Evolutionary conservation across 2,888 invertebrate species (phyloP).

Genomic region (Bugulina stolonifera): DNA sequence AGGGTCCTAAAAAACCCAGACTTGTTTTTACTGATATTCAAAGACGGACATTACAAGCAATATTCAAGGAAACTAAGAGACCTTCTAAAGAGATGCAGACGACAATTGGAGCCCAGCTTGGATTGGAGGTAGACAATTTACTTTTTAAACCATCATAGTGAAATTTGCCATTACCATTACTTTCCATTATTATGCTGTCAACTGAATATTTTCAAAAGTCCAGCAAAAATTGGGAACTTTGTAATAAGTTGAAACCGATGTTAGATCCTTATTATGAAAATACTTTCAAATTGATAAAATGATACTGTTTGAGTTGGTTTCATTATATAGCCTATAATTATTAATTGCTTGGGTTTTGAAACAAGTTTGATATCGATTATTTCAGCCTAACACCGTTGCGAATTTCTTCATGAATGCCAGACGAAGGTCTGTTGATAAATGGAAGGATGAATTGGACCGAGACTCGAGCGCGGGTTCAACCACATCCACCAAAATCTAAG

Average conservation of each 20-base stretch:
- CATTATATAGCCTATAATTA: too few relatives aligned
- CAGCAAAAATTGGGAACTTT: too few relatives aligned
- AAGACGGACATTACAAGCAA: conserved; percentile 98
- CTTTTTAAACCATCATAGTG: too few relatives aligned
- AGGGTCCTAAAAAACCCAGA: conserved; percentile 95
- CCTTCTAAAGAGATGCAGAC: conserved; percentile 99
- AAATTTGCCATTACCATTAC: too few relatives aligned
- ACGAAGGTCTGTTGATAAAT: conserved; percentile 80
- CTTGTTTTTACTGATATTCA: conserved; percentile 99
- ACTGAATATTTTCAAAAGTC: too few relatives aligned
- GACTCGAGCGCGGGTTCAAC: conserved; percentile 11
- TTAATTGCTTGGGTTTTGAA: too few relatives aligned
- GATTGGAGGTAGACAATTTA: conserved; percentile 72
- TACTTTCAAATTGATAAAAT: too few relatives aligned
- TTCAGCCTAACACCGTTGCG: conserved; percentile 85
- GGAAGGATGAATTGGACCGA: conserved; percentile 79
- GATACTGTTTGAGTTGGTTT: too few relatives aligned
- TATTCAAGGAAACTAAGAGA: conserved; percentile 99
- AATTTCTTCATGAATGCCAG: conserved; percentile 99
- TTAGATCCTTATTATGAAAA: too few relatives aligned
- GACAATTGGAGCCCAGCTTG: conserved; percentile 92
- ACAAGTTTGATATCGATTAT: neutral
- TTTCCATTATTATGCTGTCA: too few relatives aligned
- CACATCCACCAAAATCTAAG: conserved; percentile 12
- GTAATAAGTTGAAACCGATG: too few relatives aligned